Evolutionary conservation across 1,140 invertebrate genomes (phyloP).

Genomic region (Drosophila busckii): DNA sequence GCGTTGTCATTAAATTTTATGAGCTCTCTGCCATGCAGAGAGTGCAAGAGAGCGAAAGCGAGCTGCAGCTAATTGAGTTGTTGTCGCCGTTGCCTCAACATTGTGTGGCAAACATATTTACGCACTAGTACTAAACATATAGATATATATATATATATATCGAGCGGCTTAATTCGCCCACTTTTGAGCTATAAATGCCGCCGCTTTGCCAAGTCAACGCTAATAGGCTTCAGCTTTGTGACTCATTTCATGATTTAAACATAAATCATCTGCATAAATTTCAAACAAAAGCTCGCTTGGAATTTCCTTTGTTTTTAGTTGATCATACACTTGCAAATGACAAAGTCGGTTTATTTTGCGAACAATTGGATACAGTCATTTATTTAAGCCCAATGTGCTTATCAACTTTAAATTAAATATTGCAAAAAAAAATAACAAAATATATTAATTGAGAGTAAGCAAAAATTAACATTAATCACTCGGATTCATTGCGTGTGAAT

Average conservation of each 20-base stretch:
- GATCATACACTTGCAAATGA: too few species aligned
- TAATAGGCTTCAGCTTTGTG: too few species aligned
- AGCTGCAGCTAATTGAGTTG: slow-evolving; percentile 62
- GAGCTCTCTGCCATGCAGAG: slow-evolving; percentile 27
- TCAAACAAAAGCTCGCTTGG: slow-evolving; percentile 32
- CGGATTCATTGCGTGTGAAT: too few species aligned
- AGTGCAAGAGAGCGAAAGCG: neutral
- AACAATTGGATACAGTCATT: too few species aligned
- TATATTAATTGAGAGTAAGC: too few species aligned
- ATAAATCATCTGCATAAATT: slow-evolving; percentile 78
- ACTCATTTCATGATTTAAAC: slow-evolving; percentile 27
- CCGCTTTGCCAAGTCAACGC: too few species aligned
- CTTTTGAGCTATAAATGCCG: too few species aligned
- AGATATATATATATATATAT: neutral
- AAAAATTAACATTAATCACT: too few species aligned
- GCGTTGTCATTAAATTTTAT: slow-evolving; percentile 78
- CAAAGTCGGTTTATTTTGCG: too few species aligned
- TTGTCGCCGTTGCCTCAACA: slow-evolving; percentile 22
- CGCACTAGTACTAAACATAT: slow-evolving; percentile 12
- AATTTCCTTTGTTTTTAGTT: slow-evolving; percentile 68
- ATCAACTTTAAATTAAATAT: too few species aligned
- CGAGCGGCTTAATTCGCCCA: neutral
- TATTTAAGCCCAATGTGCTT: too few species aligned
- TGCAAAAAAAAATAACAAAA: too few species aligned
- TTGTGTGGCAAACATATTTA: slow-evolving; percentile 14